Base-by-base conservation (phyloP, 2,888 invertebrate species). In the Drosophila robusta region DNA sequence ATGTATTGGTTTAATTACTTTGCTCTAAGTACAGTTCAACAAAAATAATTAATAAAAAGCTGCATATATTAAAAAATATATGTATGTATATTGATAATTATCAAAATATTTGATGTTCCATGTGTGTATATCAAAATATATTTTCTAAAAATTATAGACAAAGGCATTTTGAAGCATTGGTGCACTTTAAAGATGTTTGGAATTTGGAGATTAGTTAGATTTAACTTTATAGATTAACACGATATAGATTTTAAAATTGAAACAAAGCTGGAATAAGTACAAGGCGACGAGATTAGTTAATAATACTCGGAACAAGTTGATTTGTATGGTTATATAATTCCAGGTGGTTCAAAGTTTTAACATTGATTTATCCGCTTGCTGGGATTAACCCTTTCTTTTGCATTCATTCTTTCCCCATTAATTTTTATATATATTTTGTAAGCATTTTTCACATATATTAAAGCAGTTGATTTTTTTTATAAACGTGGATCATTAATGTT, bases 21-120 rank as follows among this genome's bases (percentile, higher is more conserved):
- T 22, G 24, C 18, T 60, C 47, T 69, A 52, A 39, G 39, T 46
- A 49, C 16, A 36, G 32, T 41, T 54, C 34, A 52, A 74, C 44
- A 68, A 41, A 54, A 14, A 44, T 7, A 8, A 42, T 63, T 29
- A 9, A 29, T 29, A 12, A 34, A 32, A 11, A 22, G 11, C 18
- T 42, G 18, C 11, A 22, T 29, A 14, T 18, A 49, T 18, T 16
- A 1, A 64, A 60, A 29, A 3, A 2, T 34, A 1, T 34, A 12
- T 34, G 12, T 11, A 32, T 32, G 11, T 58, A 44, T 36, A 44
- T 14, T 52, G 4, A 11, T 38, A n/a, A 6, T 63, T 22, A 63
- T 47, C 65, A 47, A n/a, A 64, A 36, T 22, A 22, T n/a, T n/a
- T n/a, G n/a, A n/a, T 22, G 22, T 22, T 22, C 4, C 1, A 22